These are phyloP conservation scores for Craniophora ligustri DNA, from an alignment of 2,888 invertebrate species.

Conservation along the genomic window DNA sequence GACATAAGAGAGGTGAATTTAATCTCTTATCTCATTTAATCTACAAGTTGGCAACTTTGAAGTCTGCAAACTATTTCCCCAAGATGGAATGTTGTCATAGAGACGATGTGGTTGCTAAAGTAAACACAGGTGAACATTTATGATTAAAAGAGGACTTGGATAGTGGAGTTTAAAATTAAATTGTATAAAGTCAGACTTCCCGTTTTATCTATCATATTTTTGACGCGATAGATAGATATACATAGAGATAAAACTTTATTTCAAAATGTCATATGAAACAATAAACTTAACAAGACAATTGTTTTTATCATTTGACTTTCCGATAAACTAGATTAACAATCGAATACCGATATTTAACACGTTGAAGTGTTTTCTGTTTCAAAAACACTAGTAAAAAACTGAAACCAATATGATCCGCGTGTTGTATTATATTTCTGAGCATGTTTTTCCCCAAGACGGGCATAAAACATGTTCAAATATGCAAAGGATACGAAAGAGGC, in stretches of 20 bases:
- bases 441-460: constrained; percentile 20
- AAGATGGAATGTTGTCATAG: constrained; percentile 70
- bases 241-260: constrained; percentile 12
- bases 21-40: constrained; percentile 71
- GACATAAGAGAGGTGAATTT: constrained; percentile 62
- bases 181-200: constrained; percentile 27
- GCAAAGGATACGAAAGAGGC: constrained; percentile 35
- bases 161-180: constrained; percentile 28
- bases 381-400: constrained; percentile 5
- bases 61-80: constrained; percentile 72
- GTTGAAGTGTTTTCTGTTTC: neutral
- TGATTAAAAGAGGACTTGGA: constrained; percentile 42
- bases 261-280: constrained; percentile 25
- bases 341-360: constrained; percentile 6
- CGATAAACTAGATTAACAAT: constrained; percentile 29
- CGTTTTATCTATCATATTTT: constrained; percentile 6
- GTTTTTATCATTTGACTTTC: constrained; percentile 26
- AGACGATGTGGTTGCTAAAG: constrained; percentile 56
- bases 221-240: constrained; percentile 13
- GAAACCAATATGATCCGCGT: neutral
- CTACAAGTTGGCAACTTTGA: constrained; percentile 63
- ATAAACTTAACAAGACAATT: constrained; percentile 28
- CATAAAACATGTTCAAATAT: constrained; percentile 33
- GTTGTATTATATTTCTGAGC: constrained; percentile 12
- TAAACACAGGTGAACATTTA: constrained; percentile 49